phyloP scores from a whole-genome alignment of 2,113 vertebrate species.

The Ptychochromis oligacanthus region DNA sequence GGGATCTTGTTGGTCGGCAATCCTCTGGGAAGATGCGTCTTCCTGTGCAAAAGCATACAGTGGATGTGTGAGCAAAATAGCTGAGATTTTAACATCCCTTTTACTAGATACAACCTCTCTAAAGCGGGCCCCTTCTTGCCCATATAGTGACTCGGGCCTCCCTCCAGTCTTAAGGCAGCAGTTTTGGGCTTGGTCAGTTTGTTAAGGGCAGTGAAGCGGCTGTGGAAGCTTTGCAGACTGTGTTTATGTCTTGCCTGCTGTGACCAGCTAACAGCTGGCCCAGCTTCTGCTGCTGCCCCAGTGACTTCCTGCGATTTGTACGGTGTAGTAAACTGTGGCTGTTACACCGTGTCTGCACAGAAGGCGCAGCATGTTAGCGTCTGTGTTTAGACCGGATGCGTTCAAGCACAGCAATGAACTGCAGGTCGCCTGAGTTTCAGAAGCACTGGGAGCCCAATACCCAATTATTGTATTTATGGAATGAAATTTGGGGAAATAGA shows the following conservation, averaged over 20 bases:
- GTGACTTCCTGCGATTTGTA: constrained; percentile 9
- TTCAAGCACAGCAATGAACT: background rate
- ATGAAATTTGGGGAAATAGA: too few species aligned
- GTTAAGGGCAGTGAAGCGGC: background rate
- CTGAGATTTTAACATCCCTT: background rate
- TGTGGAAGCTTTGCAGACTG: background rate
- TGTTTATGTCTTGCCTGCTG: background rate
- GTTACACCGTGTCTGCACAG: background rate
- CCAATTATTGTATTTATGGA: too few species aligned
- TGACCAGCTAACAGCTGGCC: constrained; percentile 9
- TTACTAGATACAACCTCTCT: background rate
- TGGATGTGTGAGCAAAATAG: background rate
- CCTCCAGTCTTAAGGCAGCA: background rate
- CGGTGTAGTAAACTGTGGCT: constrained; percentile 8
- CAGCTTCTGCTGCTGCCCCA: constrained; percentile 5
- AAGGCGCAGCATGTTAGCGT: background rate
- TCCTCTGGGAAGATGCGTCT: constrained; percentile 78
- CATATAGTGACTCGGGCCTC: background rate
- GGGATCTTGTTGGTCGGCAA: constrained; percentile 72
- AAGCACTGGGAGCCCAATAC: too few species aligned
- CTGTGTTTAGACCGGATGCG: background rate
- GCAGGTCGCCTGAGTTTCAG: background rate
- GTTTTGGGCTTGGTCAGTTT: background rate
- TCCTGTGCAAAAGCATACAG: constrained; percentile 66
- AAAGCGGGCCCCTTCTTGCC: background rate